phyloP scores from a whole-genome alignment of 1,140 invertebrate genomes.

The Monomorium pharaonis region DNA sequence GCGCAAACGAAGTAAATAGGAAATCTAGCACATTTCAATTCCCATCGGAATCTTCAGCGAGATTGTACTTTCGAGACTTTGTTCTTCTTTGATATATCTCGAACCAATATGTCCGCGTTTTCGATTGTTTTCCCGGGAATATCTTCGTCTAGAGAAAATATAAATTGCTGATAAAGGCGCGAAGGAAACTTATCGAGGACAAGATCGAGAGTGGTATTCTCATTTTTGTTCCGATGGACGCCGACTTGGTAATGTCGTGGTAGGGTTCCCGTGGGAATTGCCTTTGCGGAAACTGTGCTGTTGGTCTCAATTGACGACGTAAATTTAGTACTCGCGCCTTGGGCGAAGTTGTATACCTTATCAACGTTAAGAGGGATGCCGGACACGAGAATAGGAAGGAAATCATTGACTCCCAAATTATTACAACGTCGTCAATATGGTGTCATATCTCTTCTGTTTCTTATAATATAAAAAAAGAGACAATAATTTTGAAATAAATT shows the following conservation, averaged over 20 bases:
- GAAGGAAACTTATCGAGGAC: slow-evolving; percentile 15
- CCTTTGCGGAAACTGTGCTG: slow-evolving; percentile 43
- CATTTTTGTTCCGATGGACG: slow-evolving; percentile 49
- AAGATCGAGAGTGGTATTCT: slow-evolving; percentile 22
- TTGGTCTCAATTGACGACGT: slow-evolving; percentile 55
- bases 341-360: not conserved
- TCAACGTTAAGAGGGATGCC: not conserved
- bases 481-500: no score
- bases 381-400: not conserved
- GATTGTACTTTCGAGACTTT: slow-evolving; percentile 38
- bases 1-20: slow-evolving; percentile 41
- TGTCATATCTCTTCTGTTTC: not conserved
- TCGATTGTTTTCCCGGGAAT: slow-evolving; percentile 50
- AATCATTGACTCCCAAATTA: not conserved
- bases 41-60: slow-evolving; percentile 27
- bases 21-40: slow-evolving; percentile 54
- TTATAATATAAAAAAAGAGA: not conserved
- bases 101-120: slow-evolving; percentile 47
- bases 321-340: slow-evolving; percentile 52
- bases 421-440: not conserved
- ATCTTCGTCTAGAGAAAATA: slow-evolving; percentile 33
- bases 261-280: not conserved
- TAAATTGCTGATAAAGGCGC: slow-evolving; percentile 44
- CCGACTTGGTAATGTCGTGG: slow-evolving; percentile 42
- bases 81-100: slow-evolving; percentile 41